These are phyloP conservation scores for Drosophila ohnishii DNA, from an alignment of 1,140 invertebrate species.

Conservation along the genomic window DNA sequence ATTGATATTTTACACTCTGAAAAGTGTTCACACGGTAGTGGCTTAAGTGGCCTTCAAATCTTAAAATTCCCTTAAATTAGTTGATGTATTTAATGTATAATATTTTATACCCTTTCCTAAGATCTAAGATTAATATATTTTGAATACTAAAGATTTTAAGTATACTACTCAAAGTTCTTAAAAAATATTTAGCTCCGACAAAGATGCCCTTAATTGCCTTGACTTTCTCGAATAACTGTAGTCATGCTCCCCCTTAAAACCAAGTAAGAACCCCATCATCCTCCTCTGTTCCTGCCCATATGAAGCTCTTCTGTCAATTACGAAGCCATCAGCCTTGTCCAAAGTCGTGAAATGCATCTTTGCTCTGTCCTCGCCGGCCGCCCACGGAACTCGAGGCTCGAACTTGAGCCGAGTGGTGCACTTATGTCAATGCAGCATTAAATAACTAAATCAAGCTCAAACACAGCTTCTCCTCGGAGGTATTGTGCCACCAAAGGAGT, in stretches of 20 bases:
- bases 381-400: conserved; percentile 27
- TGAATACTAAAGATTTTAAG: background rate
- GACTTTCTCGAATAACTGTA: background rate
- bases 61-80: no score
- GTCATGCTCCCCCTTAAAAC: background rate
- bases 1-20: background rate
- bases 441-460: conserved; percentile 76
- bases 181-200: no score
- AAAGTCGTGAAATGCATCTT: conserved; percentile 39
- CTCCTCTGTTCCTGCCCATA: background rate
- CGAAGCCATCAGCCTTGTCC: conserved; percentile 13
- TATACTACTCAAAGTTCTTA: background rate
- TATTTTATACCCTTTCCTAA: background rate
- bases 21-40: conserved; percentile 1
- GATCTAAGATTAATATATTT: background rate
- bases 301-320: conserved; percentile 29
- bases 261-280: background rate
- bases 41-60: no score
- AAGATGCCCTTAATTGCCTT: background rate
- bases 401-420: conserved; percentile 31
- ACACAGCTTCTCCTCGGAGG: conserved; percentile 41
- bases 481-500: conserved; percentile 40
- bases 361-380: conserved; percentile 13
- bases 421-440: conserved; percentile 75
- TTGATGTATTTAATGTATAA: no score